A percentile compares a stretch with the other conserved stretches of the same genome.
Conservation (phyloP, 2,888 invertebrate genomes). For the Drosophila mimetica region DNA sequence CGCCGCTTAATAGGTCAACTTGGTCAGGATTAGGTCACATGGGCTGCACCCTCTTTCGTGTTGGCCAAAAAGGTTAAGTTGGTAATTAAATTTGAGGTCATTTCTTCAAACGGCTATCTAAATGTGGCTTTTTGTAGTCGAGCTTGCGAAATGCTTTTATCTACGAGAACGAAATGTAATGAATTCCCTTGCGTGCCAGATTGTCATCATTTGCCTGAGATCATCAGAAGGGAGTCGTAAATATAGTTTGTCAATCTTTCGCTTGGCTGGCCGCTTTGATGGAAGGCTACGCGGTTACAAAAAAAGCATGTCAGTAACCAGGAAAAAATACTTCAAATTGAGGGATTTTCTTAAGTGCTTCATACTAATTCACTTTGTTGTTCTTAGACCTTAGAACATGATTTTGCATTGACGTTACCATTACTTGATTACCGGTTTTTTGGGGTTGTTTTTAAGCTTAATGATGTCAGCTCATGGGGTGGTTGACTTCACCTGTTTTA, state of each 20-base stretch:
- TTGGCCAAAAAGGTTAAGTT: constrained; percentile 43
- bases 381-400: constrained; percentile 6
- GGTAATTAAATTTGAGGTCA: constrained; percentile 51
- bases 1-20: constrained; percentile 36
- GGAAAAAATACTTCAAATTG: constrained; percentile 16
- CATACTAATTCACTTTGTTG: constrained; percentile 8
- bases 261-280: constrained; percentile 39
- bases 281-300: constrained; percentile 16
- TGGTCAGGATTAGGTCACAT: constrained; percentile 42
- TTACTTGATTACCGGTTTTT: constrained; percentile 5
- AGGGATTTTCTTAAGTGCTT: constrained; percentile 26
- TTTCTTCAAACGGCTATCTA: constrained; percentile 30
- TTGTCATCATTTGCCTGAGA: constrained; percentile 42
- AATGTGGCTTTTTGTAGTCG: constrained; percentile 13
- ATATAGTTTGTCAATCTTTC: constrained; percentile 47
- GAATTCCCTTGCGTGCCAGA: constrained; percentile 64
- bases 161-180: constrained; percentile 23
- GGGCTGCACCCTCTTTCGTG: constrained; percentile 26
- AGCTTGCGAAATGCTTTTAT: constrained; percentile 43
- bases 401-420: neutral
- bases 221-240: constrained; percentile 39
- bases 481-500: neutral
- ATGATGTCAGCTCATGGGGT: constrained; percentile 26
- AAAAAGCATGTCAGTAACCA: constrained; percentile 20
- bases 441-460: constrained; percentile 14